Base-by-base conservation (phyloP, 1,140 invertebrate species). In the Drosophila varians region DNA sequence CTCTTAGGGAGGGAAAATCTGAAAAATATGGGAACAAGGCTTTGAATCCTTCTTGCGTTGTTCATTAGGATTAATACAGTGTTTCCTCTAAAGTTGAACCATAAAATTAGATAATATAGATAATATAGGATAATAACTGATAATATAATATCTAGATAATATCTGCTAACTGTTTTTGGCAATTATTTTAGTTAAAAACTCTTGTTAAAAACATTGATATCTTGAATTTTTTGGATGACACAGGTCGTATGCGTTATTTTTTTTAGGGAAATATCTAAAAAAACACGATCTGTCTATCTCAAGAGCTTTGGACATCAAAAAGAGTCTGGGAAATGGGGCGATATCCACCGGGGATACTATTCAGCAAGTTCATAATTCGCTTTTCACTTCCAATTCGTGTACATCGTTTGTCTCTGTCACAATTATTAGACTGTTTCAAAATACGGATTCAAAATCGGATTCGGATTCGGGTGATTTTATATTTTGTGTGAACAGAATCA, bases 341-440 rank as follows among this genome's bases (percentile, higher is more conserved):
- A 66, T 28, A 47, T 54, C 58, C 38, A 49, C 21, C 14, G 36
- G 62, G 43, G 18, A 9, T 31, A 40, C 14, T 21, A 53, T 42
- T 42, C 38, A 65, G 36, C 14, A 43, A 21, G 26, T 21, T 34
- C 38, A 66, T 66, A 66, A 68, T 69, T 69, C 53, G 26, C 56
- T 51, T 73, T 73, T 73, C 69, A 73, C 69, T 73, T 54, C 34
- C 56, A 62, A 73, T 73, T 46, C 56, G 7, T 72, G 69, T 73
- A 38, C 68, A 62, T 54, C 69, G 69, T 73, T 73, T 62, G 62
- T 73, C 68, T 54, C 48, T 73, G 69, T 72, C 69, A 69, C 43
- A 40, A 69, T 69, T 69, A 46, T 69, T 56, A 40, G 54, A 31
- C 9, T 14, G 49, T 43, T 42, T 72, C 8, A 34, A 47, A 8